Evolutionary conservation across 2,113 vertebrate species (phyloP), one percentile per base, ranked within the genome.

Genomic region (Cyanistes caeruleus): DNA sequence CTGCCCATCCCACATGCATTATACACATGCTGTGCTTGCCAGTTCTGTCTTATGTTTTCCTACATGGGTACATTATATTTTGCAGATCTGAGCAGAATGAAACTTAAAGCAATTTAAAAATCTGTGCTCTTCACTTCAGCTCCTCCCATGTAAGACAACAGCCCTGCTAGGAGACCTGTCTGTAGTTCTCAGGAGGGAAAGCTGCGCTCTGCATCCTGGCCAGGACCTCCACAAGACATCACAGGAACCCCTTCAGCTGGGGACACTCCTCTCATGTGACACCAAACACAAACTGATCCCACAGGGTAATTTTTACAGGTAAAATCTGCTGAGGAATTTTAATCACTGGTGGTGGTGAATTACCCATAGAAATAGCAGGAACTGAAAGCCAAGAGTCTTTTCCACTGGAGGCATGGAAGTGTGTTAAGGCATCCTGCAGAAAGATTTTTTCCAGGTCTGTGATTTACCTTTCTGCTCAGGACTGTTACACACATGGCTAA

Each of bases 211-310:
- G 58, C 46, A 51, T 15, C 59, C 78, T 48, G 12, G 11, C 41
- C 82, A 28, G 77, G 44, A 68, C 23, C 41, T 39, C 55, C 1
- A 0, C 1, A 48, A 0, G 0, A 19, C 59, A 68, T 20, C 84
- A 19, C 7, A 41, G 35, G 68, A 81, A 24, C 30, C 15, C 18
- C 31, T 25, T 43, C 77, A 23, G 41, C 12, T 20, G 9, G 16
- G 37, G 35, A 51, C 24, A 48, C 23, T 23, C 37, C 37, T 62
- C 58, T 59, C 48, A 3, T 0, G 3, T 27, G 55, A 60, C 56
- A 90, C 7, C 15, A 52, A 27, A 43, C 67, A 67, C 69, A 86
- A 72, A 23, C 41, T 33, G 22, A 41, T 35, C 6, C 2, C 27
- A 41, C 8, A 14, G 44, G 46, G 37, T 55, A 23, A 25, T 33